Conservation (phyloP, 1,140 invertebrate genomes). For the Zaprionus ornatus region DNA sequence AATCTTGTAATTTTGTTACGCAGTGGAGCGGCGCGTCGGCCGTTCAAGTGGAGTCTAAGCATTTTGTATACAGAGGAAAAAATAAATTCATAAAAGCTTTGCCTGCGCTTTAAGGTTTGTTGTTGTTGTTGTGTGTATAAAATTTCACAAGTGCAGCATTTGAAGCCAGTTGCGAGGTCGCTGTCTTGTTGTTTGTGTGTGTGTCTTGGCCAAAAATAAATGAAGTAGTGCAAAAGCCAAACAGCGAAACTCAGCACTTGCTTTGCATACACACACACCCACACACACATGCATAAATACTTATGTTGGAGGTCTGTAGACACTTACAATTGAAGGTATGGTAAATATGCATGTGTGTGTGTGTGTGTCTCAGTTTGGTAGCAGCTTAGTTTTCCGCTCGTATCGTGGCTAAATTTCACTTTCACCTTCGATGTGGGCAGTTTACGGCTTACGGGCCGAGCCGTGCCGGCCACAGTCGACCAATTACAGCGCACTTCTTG, state of each 20-base stretch:
- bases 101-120: slow-evolving; percentile 52
- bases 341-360: slow-evolving; percentile 4
- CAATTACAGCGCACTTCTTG: slow-evolving; percentile 66
- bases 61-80: slow-evolving; percentile 43
- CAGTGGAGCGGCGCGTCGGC: slow-evolving; percentile 65
- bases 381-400: slow-evolving; percentile 32
- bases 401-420: slow-evolving; percentile 63
- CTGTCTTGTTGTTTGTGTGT: slow-evolving; percentile 26
- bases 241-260: slow-evolving; percentile 43
- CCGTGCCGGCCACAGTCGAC: slow-evolving; percentile 32
- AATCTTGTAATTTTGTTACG: slow-evolving; percentile 74
- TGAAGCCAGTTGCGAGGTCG: slow-evolving; percentile 43
- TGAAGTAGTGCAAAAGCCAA: slow-evolving; percentile 40
- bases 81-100: slow-evolving; percentile 59
- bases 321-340: not conserved
- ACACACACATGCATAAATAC: not conserved
- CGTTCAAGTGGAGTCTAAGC: slow-evolving; percentile 72
- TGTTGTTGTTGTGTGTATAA: slow-evolving; percentile 38
- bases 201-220: slow-evolving; percentile 33
- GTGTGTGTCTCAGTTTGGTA: slow-evolving; percentile 9
- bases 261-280: slow-evolving; percentile 18
- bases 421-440: slow-evolving; percentile 76
- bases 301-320: not conserved
- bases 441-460: slow-evolving; percentile 7
- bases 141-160: slow-evolving; percentile 67